Conservation (phyloP, 2,113 vertebrate species). For the Castor canadensis region DNA sequence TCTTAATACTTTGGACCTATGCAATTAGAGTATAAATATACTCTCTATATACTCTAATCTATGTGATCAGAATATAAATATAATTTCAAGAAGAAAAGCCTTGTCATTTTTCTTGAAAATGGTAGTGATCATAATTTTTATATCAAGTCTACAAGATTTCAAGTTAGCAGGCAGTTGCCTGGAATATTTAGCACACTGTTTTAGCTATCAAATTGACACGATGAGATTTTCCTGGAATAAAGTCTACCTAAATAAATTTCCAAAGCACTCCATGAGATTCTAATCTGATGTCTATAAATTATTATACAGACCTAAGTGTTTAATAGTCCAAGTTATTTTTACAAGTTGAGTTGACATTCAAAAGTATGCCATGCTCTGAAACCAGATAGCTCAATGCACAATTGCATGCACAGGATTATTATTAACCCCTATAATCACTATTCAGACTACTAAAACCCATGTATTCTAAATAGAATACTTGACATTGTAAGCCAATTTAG, state of each 20-base stretch:
- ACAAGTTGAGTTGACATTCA: slow-evolving; percentile 63
- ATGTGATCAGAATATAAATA: no score
- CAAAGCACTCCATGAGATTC: slow-evolving; percentile 67
- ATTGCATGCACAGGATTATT: neutral
- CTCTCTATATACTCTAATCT: no score
- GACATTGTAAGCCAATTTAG: slow-evolving; percentile 15
- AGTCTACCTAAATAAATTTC: slow-evolving; percentile 68
- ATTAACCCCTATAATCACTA: slow-evolving; percentile 44
- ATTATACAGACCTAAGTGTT: slow-evolving; percentile 69
- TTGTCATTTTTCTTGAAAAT: slow-evolving; percentile 39
- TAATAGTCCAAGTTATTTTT: slow-evolving; percentile 76
- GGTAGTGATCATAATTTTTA: slow-evolving; percentile 47
- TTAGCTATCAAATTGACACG: slow-evolving; percentile 73
- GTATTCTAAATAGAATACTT: neutral
- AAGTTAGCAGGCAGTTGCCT: slow-evolving; percentile 57
- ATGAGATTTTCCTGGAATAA: slow-evolving; percentile 79
- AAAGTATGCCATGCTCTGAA: slow-evolving; percentile 10
- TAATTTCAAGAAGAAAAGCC: neutral
- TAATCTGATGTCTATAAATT: slow-evolving; percentile 76
- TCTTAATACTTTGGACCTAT: neutral
- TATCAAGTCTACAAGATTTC: slow-evolving; percentile 55
- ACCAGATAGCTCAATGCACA: neutral
- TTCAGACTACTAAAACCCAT: neutral
- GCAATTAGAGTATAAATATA: neutral
- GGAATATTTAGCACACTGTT: slow-evolving; percentile 61